Evolutionary conservation across 2,797 vertebrate species (phyloP), one percentile per base, ranked within the genome.

Genomic region (Amniataba percoides): DNA sequence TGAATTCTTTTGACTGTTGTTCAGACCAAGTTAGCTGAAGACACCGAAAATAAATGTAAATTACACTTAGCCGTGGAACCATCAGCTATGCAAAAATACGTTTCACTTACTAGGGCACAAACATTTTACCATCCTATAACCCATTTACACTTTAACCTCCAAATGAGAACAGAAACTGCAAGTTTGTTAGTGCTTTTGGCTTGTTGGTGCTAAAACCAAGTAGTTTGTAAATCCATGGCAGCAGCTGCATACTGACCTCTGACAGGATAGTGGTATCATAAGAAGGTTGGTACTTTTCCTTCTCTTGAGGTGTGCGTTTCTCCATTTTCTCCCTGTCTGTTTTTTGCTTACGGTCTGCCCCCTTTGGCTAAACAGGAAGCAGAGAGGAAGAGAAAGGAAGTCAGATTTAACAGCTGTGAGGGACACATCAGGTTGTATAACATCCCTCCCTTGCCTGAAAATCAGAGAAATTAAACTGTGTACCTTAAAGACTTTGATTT

Each of bases 401-500:
- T 46, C 31, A 43, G 14, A 43, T 18, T 46, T 31, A 16, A 56
- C 36, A 21, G 25, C 57, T 58, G 40, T 4, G 6, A 49, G 14
- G 2, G 34, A 64, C 42, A 45, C 19, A 19, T 45, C 27, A 55
- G 25, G 12, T 18, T 36, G 19, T 52, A 25, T 16, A n/a, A 64
- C 34, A 25, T 21, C 31, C 2, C 7, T 0, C 1, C 6, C 2
- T 16, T 16, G 1, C 2, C 2, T 7, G 3, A 31, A 31, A 31
- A 2, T 49, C 45, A 52, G 19, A 61, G 52, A 19, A 1, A 0
- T n/a, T n/a, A n/a, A 16, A 63, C 27, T 11, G 18, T 34, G 12
- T 66, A 98, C 98, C 96, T 99, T 99, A 90, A 99, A 99, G 87
- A 99, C 98, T 96, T 99, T 99, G 87, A 99, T 97, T 94, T 99